Evolutionary conservation across 2,797 vertebrate genomes (phyloP).

Genomic region (Poecilia gillii): DNA sequence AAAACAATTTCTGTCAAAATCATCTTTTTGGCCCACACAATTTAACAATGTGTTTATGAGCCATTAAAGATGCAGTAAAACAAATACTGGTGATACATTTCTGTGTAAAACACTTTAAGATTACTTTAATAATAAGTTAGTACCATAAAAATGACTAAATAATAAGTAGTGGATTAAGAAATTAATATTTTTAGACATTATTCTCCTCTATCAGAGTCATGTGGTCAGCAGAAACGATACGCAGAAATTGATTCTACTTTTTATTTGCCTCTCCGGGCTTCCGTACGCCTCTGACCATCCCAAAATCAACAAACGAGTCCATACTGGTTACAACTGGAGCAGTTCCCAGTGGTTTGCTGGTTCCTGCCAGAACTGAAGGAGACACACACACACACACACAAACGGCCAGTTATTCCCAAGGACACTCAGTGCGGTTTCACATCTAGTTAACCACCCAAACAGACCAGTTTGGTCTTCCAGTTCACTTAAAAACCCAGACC

Average conservation of each 20-base stretch:
- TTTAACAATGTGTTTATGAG: background rate
- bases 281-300: conserved; percentile 71
- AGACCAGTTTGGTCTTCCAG: conserved; percentile 64
- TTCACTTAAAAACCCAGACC: conserved; percentile 65
- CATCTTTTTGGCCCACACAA: background rate
- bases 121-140: background rate
- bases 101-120: background rate
- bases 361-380: conserved; percentile 57
- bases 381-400: conserved; percentile 3
- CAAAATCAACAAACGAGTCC: conserved; percentile 73
- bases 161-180: background rate
- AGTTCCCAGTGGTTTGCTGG: conserved; percentile 71
- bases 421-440: conserved; percentile 73
- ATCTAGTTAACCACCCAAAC: conserved; percentile 71
- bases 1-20: background rate
- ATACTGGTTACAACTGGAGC: conserved; percentile 61
- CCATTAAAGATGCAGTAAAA: background rate
- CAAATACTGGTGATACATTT: background rate
- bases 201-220: background rate
- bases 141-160: background rate
- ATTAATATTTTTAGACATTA: background rate
- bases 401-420: conserved; percentile 60
- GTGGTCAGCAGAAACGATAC: background rate
- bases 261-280: conserved; percentile 2
- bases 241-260: background rate